phyloP scores from a whole-genome alignment of 1,140 invertebrate species.

The Brachionus plicatilis region DNA sequence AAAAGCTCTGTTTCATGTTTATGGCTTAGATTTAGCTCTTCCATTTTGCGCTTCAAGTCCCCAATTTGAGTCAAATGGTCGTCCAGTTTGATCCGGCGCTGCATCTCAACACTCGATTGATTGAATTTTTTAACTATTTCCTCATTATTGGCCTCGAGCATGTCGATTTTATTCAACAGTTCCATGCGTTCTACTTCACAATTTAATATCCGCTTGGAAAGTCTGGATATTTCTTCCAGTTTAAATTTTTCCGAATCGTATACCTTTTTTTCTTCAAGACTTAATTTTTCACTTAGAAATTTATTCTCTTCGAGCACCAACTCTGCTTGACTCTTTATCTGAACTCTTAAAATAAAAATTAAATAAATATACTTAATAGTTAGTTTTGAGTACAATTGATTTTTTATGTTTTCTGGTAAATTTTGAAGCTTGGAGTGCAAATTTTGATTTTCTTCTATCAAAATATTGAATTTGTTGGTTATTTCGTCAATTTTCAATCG shows the following conservation, averaged over 20 bases:
- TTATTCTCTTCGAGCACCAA: conserved; percentile 35
- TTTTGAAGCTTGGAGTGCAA: neutral
- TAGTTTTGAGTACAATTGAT: neutral
- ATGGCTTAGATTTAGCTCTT: neutral
- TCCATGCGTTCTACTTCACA: conserved; percentile 9
- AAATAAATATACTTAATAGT: neutral
- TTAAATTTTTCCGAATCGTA: conserved; percentile 13
- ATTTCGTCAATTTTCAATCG: neutral
- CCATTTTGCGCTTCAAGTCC: neutral
- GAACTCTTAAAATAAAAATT: neutral
- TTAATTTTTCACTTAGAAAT: conserved; percentile 1
- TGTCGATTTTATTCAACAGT: conserved; percentile 18
- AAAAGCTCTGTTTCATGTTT: neutral
- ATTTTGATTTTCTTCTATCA: conserved; percentile 27
- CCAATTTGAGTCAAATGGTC: conserved; percentile 20
- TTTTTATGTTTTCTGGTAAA: conserved; percentile 28
- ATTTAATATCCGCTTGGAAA: neutral
- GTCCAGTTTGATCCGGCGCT: neutral
- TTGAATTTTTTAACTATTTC: conserved; percentile 33
- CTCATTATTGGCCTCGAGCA: conserved; percentile 7
- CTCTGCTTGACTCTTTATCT: conserved; percentile 31
- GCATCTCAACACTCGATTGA: neutral
- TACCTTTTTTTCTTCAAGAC: conserved; percentile 1
- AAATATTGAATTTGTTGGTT: neutral
- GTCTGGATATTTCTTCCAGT: neutral